Evolutionary conservation across 1,140 invertebrate genomes (phyloP).

Genomic region (Drosophila kurseongensis): DNA sequence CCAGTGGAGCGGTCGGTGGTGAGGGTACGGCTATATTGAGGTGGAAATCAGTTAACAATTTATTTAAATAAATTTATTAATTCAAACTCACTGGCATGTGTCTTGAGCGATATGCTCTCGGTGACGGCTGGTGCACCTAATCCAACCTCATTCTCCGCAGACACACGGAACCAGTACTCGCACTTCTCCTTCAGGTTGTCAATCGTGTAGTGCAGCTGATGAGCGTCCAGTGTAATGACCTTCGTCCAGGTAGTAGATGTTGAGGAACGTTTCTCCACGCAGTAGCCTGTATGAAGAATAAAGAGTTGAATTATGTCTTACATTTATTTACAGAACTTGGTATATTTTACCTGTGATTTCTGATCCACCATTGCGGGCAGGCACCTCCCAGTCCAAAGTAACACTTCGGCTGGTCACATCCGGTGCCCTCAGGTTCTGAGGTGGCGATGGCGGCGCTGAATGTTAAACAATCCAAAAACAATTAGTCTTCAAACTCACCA

Average conservation of each 20-base stretch:
- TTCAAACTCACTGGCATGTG: constrained; percentile 94
- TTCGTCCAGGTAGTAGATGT: constrained; percentile 94
- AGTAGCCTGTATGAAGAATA: constrained; percentile 88
- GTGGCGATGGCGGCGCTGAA: constrained; percentile 92
- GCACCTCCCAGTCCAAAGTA: constrained; percentile 94
- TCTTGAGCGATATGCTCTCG: constrained; percentile 93
- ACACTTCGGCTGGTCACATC: constrained; percentile 94
- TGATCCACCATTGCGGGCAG: constrained; percentile 93
- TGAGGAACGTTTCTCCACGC: constrained; percentile 95
- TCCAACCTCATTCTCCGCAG: constrained; percentile 95
- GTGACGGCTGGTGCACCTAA: constrained; percentile 92
- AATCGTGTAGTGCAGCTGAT: constrained; percentile 90
- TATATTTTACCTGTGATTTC: constrained; percentile 90
- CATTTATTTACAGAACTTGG: background rate
- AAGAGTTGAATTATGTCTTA: background rate
- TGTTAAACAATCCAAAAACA: background rate
- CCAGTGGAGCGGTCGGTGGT: constrained; percentile 94
- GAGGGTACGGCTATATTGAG: constrained; percentile 91
- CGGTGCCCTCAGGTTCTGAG: constrained; percentile 90
- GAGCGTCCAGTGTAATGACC: constrained; percentile 92
- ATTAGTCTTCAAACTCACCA: background rate
- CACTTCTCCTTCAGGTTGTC: constrained; percentile 95
- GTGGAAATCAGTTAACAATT: background rate
- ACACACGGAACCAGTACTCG: constrained; percentile 95
- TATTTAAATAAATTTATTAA: background rate